Evolutionary conservation across 2,113 vertebrate genomes (phyloP), one percentile per base, ranked within the genome.

Genomic region (Ammodytes marinus): DNA sequence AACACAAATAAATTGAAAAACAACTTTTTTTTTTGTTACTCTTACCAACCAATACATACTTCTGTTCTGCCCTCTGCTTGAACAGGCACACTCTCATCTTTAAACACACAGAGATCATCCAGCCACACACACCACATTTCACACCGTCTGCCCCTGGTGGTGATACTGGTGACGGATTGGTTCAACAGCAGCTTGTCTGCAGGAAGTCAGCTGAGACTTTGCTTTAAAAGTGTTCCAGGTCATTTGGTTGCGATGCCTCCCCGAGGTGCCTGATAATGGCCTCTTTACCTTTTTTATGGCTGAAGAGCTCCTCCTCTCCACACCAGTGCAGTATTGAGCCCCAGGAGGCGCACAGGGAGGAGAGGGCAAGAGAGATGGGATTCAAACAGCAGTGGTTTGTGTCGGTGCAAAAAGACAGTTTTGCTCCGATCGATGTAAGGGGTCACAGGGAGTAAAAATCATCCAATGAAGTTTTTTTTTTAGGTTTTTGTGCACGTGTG

Each of bases 211-310:
- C 88, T 86, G 91, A 92, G 92, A 92, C 89, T 80, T 80, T 85
- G 83, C 77, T 91, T 93, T 91, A 89, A 92, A 92, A 80, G 82
- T 76, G 92, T 94, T 94, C 88, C 88, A 88, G 94, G 92, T 94
- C 92, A 93, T 93, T 93, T 92, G 92, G 58, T 89, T 83, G 85
- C 45, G 85, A 90, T 89, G 84, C 77, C 88, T 93, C 92, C 92
- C 93, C 42, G 40, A 91, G 91, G 92, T 47, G 82, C 76, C 71
- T 17, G 35, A 59, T 92, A 94, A 94, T 93, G 83, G 90, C 91
- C 91, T 88, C 69, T 93, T 90, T 91, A 92, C 85, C 85, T 88
- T 87, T 87, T 93, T 84, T 84, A 91, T 72, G 78, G 83, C 82
- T 46, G 57, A 53, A 79, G 81, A 82, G 86, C 86, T 86, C 74